Conservation (phyloP, 2,888 invertebrate species). For the Ophion ventricosus region DNA sequence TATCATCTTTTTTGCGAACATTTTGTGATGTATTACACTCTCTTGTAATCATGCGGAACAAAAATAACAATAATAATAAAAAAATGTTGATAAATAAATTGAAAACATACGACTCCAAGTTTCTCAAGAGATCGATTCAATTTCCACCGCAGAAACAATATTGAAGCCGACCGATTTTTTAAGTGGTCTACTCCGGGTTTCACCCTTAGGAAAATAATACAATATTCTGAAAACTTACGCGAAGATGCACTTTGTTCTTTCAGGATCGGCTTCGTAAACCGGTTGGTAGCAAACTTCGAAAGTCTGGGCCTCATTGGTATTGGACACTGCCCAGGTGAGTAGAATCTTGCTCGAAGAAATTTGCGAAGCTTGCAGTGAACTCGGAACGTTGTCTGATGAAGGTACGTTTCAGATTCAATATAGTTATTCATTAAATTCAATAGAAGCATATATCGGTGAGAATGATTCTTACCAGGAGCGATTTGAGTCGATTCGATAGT, state of each 20-base stretch:
- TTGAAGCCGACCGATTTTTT: too few species aligned
- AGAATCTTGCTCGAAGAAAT: slow-evolving; percentile 84
- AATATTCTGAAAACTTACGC: slow-evolving; percentile 73
- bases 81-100: neutral
- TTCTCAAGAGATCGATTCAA: too few species aligned
- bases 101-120: too few species aligned
- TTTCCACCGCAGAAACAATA: too few species aligned
- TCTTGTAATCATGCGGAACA: too few species aligned
- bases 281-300: slow-evolving; percentile 85
- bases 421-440: neutral
- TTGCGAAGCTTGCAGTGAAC: slow-evolving; percentile 84
- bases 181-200: too few species aligned
- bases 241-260: slow-evolving; percentile 80
- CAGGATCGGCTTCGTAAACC: slow-evolving; percentile 78
- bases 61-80: too few species aligned
- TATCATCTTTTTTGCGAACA: too few species aligned
- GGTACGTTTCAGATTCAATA: slow-evolving; percentile 3
- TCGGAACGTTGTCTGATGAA: slow-evolving; percentile 78
- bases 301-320: slow-evolving; percentile 77
- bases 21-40: too few species aligned
- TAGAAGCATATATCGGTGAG: slow-evolving; percentile 15
- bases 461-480: slow-evolving; percentile 70
- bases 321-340: slow-evolving; percentile 84
- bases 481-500: slow-evolving; percentile 73
- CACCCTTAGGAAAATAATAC: neutral